Percentiles rank a stretch among this genome's conserved stretches.
phyloP scores from a whole-genome alignment of 1,140 invertebrate genomes.

The Trichoplusia ni region DNA sequence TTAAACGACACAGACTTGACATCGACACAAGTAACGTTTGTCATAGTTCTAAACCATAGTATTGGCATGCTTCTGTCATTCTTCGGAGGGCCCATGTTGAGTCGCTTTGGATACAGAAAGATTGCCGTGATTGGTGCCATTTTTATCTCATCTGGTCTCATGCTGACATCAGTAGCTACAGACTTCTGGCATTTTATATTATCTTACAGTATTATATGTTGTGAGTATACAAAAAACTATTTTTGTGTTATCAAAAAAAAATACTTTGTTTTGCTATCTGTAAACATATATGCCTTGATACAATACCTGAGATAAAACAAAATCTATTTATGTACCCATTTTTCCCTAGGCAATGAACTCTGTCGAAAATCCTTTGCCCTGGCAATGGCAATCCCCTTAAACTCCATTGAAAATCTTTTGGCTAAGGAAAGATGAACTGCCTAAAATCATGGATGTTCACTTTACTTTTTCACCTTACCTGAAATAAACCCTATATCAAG shows the following conservation, averaged over 20 bases:
- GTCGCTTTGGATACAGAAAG: slow-evolving; percentile 82
- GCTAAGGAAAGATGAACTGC: too few relatives aligned
- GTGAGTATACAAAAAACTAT: slow-evolving; percentile 75
- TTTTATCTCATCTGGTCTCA: slow-evolving; percentile 77
- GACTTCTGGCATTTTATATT: slow-evolving; percentile 82
- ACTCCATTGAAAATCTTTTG: too few relatives aligned
- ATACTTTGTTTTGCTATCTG: too few relatives aligned
- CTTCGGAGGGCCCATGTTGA: slow-evolving; percentile 82
- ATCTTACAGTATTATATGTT: slow-evolving; percentile 84
- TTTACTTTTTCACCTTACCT: too few relatives aligned
- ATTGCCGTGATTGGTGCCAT: slow-evolving; percentile 80
- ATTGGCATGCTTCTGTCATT: slow-evolving; percentile 85
- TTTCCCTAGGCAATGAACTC: too few relatives aligned
- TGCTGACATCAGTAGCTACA: slow-evolving; percentile 76
- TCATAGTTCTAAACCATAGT: slow-evolving; percentile 84
- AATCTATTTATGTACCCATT: too few relatives aligned
- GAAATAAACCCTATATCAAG: not conserved
- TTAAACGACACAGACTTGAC: slow-evolving; percentile 79
- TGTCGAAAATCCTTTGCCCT: too few relatives aligned
- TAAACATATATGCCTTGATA: too few relatives aligned
- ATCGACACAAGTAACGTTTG: slow-evolving; percentile 81
- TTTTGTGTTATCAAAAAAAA: too few relatives aligned
- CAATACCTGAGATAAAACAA: too few relatives aligned
- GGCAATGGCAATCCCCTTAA: too few relatives aligned
- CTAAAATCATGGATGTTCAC: too few relatives aligned